Evolutionary conservation across 2,797 vertebrate genomes (phyloP).

Genomic region (Varecia variegata): DNA sequence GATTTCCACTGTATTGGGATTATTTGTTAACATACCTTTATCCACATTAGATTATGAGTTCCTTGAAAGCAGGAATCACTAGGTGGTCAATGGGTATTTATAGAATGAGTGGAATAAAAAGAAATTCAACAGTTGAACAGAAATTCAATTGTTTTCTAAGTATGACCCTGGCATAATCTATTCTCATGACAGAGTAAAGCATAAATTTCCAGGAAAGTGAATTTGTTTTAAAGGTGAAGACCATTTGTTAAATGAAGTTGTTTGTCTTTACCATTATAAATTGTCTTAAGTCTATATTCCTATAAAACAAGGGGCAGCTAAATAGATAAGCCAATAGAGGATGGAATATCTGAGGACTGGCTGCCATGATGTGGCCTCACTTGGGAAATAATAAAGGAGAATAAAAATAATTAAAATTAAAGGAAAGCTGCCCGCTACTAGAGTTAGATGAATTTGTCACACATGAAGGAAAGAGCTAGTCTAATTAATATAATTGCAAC

Average conservation of each 20-base stretch:
- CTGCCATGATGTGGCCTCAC: not conserved
- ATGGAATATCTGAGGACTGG: not conserved
- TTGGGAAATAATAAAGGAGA: not conserved
- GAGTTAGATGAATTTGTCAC: not conserved
- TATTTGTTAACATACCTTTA: not conserved
- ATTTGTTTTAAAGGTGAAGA: not conserved
- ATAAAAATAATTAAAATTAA: not conserved
- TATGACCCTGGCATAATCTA: not conserved
- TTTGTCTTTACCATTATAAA: not conserved
- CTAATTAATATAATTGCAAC: not conserved
- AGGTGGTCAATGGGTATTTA: not conserved
- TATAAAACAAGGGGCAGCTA: not conserved
- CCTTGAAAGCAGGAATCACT: not conserved
- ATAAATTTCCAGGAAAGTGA: not conserved
- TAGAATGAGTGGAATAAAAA: not conserved
- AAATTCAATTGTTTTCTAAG: not conserved
- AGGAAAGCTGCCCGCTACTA: not conserved
- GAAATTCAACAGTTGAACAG: not conserved
- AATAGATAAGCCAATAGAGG: not conserved
- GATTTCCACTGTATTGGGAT: not conserved
- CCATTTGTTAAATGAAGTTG: not conserved
- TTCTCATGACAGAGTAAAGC: not conserved
- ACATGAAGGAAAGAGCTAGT: not conserved
- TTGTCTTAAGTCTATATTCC: not conserved
- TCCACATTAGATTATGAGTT: not conserved